A percentile compares a stretch with the other conserved stretches of the same genome.
phyloP scores from a whole-genome alignment of 2,113 vertebrate genomes.

The Leptocoma aspasia region DNA sequence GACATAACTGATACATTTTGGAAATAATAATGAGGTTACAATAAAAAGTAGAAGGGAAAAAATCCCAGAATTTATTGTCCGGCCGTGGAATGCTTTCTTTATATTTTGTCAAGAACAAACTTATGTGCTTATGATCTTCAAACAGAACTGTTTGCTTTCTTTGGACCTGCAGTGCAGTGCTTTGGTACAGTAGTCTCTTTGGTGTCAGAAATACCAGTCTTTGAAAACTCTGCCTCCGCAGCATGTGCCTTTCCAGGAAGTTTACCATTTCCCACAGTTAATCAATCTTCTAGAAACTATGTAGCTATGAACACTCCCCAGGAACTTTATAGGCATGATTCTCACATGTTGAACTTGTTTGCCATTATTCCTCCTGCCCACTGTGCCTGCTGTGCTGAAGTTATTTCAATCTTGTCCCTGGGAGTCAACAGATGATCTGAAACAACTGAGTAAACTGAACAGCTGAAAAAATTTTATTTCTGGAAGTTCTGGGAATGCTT shows the following conservation, averaged over 20 bases:
- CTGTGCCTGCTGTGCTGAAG: neutral
- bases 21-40: neutral
- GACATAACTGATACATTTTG: neutral
- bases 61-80: neutral
- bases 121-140: neutral
- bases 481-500: neutral
- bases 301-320: neutral
- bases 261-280: conserved; percentile 26
- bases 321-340: neutral
- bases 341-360: conserved; percentile 14
- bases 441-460: neutral
- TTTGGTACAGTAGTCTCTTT: neutral
- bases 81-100: neutral
- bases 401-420: neutral
- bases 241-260: neutral
- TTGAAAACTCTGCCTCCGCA: neutral
- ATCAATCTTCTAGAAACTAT: neutral
- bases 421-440: neutral
- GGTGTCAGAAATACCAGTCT: neutral
- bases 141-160: neutral
- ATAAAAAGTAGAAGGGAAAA: neutral
- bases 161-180: neutral
- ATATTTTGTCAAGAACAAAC: neutral
- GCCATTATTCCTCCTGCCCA: neutral
- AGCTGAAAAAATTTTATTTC: neutral